Base-by-base conservation (phyloP, 1,140 invertebrate genomes). In the Trachymyrmex cornetzi region DNA sequence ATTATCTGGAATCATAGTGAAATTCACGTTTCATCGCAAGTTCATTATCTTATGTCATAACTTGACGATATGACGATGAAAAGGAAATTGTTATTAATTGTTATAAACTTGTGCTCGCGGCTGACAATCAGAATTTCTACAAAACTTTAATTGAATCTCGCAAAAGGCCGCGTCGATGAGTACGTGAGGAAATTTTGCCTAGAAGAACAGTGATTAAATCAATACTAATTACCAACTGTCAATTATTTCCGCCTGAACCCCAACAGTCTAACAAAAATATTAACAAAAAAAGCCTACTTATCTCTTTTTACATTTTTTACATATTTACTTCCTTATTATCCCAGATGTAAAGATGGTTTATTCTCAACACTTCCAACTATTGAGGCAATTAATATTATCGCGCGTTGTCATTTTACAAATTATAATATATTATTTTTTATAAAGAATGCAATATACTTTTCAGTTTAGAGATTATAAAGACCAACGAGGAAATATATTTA, bases 201-300 rank as follows among this genome's bases (percentile, higher is more conserved):
- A 48, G 34, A 66, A 79, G n/a, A 61, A 63, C 50, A 53, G 53
- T 50, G 53, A 87, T 87, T 87, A 86, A 87, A 87, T 72, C 69
- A 72, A 82, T 71, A 67, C 69, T 86, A 86, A 87, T 87, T 87
- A 87, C 75, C 82, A 77, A 86, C 82, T 87, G 57, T 75, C 50
- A 55, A 85, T 85, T 85, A 85, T 59, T 85, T 80, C 53, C n/a
- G 22, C 22, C 30, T 34, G 16, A n/a, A 77, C 7, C 24, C 5
- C 63, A 53, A 3, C 44, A 59, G 44, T 27, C 72, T 79, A 67
- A 85, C n/a, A 44, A 85, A 48, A 53, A 30, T 75, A 75, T 30
- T 79, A 77, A 77, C 44, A 53, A 84, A 55, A 66, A 34, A 53
- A 44, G 59, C 14, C 48, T 55, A 63, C 16, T 61, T 86, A 19